A percentile compares a stretch with the other conserved stretches of the same genome.
Conservation (phyloP, 2,888 invertebrate species). For the Eulithis prunata region DNA sequence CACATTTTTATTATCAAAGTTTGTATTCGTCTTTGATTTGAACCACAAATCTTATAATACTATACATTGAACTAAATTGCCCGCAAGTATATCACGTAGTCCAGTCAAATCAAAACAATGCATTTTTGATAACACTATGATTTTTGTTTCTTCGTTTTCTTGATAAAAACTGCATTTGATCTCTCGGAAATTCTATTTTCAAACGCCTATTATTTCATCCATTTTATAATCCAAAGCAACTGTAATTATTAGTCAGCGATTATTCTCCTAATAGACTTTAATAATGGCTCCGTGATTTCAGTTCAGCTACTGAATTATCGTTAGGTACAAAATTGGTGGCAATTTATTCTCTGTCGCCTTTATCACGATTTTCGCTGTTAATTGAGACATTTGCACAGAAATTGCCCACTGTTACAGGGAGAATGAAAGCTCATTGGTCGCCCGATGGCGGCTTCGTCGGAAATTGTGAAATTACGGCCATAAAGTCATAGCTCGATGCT, state of each 20-base stretch:
- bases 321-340: slow-evolving; percentile 63
- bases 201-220: slow-evolving; percentile 10
- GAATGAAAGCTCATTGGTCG: slow-evolving; percentile 47
- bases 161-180: not conserved
- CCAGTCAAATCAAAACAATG: too few relatives aligned
- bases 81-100: too few relatives aligned
- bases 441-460: slow-evolving; percentile 44
- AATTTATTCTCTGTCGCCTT: slow-evolving; percentile 71
- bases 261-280: slow-evolving; percentile 52
- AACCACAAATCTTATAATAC: too few relatives aligned
- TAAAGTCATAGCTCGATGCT: slow-evolving; percentile 26
- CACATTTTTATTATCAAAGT: too few relatives aligned
- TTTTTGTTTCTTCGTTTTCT: too few relatives aligned
- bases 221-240: slow-evolving; percentile 28
- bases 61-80: too few relatives aligned
- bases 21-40: too few relatives aligned
- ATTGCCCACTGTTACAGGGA: slow-evolving; percentile 56
- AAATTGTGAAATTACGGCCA: slow-evolving; percentile 45
- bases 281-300: slow-evolving; percentile 52
- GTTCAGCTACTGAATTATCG: slow-evolving; percentile 61
- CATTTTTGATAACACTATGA: too few relatives aligned
- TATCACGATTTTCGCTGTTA: slow-evolving; percentile 70
- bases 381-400: slow-evolving; percentile 76
- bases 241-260: slow-evolving; percentile 46
- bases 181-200: not conserved